A percentile compares a stretch with the other conserved stretches of the same genome.
Evolutionary conservation across 2,888 invertebrate species (phyloP).

Genomic region (Diarsia rubi): DNA sequence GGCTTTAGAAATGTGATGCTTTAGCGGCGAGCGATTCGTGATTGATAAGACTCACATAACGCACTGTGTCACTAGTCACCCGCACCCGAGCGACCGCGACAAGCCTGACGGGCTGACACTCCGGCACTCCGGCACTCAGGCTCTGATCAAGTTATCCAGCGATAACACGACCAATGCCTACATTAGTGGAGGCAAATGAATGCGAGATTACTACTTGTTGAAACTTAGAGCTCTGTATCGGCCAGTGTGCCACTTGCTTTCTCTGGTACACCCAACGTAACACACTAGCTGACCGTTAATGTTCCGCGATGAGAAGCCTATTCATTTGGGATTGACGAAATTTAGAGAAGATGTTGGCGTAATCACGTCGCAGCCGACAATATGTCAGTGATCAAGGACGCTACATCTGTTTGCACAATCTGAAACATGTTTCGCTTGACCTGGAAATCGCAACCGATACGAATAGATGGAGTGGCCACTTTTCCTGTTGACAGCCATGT

Average conservation of each 20-base stretch:
- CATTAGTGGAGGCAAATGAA: slow-evolving; percentile 60
- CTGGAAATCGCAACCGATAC: slow-evolving; percentile 58
- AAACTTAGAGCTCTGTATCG: slow-evolving; percentile 28
- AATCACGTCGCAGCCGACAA: slow-evolving; percentile 44
- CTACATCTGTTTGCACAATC: slow-evolving; percentile 63
- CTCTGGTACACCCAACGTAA: slow-evolving; percentile 41
- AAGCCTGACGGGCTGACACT: neutral
- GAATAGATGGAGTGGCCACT: slow-evolving; percentile 43
- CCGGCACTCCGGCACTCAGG: slow-evolving; percentile 12
- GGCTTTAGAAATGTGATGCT: slow-evolving; percentile 72
- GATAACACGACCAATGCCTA: slow-evolving; percentile 38
- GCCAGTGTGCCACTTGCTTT: slow-evolving; percentile 45
- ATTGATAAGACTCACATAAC: slow-evolving; percentile 65
- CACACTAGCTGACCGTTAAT: slow-evolving; percentile 16
- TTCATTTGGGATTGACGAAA: slow-evolving; percentile 55
- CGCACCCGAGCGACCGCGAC: slow-evolving; percentile 11
- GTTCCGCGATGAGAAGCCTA: slow-evolving; percentile 28
- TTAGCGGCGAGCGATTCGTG: slow-evolving; percentile 63
- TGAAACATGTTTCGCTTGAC: slow-evolving; percentile 66
- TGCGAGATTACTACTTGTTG: slow-evolving; percentile 38
- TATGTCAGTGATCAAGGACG: slow-evolving; percentile 60
- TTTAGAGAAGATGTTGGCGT: slow-evolving; percentile 54
- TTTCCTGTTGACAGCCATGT: too few species aligned
- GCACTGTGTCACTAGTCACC: slow-evolving; percentile 28
- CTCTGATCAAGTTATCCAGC: slow-evolving; percentile 49